Evolutionary conservation across 2,888 invertebrate genomes (phyloP).

Genomic region (Macaria notata): DNA sequence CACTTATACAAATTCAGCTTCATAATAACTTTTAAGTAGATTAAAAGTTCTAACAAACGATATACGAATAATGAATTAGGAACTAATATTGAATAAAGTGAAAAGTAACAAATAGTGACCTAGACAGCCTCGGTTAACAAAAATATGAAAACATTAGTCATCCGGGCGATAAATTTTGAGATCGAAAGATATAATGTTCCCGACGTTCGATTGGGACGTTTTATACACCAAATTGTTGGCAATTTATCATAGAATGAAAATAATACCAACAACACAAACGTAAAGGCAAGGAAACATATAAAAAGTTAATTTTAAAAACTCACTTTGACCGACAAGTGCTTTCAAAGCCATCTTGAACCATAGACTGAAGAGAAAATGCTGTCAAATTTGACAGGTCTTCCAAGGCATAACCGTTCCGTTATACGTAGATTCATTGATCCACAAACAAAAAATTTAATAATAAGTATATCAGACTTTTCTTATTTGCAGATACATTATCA

Average conservation of each 20-base stretch:
- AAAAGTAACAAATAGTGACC: background rate
- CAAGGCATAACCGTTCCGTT: background rate
- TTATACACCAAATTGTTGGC: background rate
- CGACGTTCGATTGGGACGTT: background rate
- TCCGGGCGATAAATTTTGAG: conserved; percentile 38
- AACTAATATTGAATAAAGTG: too few relatives aligned
- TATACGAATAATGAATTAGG: too few relatives aligned
- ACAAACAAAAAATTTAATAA: too few relatives aligned
- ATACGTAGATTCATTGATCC: background rate
- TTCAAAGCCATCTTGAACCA: conserved; percentile 91
- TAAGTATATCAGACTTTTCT: too few relatives aligned
- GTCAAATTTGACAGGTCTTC: conserved; percentile 16
- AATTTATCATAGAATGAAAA: background rate
- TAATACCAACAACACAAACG: background rate
- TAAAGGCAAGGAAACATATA: conserved; percentile 5
- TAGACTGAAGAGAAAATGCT: conserved; percentile 51
- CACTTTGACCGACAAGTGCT: conserved; percentile 93
- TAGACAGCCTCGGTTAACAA: conserved; percentile 10
- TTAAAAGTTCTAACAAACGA: too few relatives aligned
- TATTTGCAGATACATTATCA: too few relatives aligned
- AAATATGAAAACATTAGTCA: conserved; percentile 51
- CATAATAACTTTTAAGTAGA: too few relatives aligned
- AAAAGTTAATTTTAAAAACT: conserved; percentile 72
- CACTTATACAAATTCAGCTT: too few relatives aligned
- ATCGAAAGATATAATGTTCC: background rate